These are phyloP conservation scores for Thereuonema tuberculata DNA, from an alignment of 1,140 invertebrate genomes.

Conservation along the genomic window DNA sequence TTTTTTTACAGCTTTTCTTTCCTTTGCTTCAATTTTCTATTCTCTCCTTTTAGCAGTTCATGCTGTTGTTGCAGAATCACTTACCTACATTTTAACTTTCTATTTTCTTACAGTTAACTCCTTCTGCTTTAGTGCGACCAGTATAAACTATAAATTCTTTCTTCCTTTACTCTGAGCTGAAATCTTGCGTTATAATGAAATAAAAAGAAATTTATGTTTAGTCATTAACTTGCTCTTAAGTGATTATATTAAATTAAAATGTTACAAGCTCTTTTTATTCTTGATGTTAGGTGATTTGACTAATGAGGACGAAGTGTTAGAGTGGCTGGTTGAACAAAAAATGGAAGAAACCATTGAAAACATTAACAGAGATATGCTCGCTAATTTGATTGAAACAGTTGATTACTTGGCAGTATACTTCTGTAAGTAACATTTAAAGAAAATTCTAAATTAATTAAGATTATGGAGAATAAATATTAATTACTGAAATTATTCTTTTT, in stretches of 20 bases:
- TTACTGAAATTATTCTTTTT: neutral
- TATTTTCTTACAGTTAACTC: too few relatives aligned
- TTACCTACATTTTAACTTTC: too few relatives aligned
- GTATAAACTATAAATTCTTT: too few relatives aligned
- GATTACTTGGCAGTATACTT: constrained; percentile 86
- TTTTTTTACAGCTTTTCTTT: neutral
- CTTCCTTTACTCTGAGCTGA: too few relatives aligned
- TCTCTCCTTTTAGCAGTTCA: neutral
- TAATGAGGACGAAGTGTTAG: constrained; percentile 67
- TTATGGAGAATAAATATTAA: neutral
- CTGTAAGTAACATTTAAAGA: constrained; percentile 54
- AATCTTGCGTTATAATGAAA: too few relatives aligned
- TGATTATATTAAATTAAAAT: too few relatives aligned
- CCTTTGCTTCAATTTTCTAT: neutral
- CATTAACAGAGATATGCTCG: constrained; percentile 66
- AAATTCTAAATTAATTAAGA: neutral
- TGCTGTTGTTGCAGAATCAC: too few relatives aligned
- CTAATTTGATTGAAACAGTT: constrained; percentile 74
- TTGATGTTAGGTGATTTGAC: constrained; percentile 59
- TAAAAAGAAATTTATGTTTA: too few relatives aligned
- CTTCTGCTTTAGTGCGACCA: too few relatives aligned
- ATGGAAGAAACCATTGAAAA: constrained; percentile 86
- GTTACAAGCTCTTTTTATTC: neutral
- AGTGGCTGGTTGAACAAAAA: constrained; percentile 83
- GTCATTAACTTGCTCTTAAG: too few relatives aligned